phyloP scores from a whole-genome alignment of 2,888 invertebrate genomes.

The Drosophila sordidapex region DNA sequence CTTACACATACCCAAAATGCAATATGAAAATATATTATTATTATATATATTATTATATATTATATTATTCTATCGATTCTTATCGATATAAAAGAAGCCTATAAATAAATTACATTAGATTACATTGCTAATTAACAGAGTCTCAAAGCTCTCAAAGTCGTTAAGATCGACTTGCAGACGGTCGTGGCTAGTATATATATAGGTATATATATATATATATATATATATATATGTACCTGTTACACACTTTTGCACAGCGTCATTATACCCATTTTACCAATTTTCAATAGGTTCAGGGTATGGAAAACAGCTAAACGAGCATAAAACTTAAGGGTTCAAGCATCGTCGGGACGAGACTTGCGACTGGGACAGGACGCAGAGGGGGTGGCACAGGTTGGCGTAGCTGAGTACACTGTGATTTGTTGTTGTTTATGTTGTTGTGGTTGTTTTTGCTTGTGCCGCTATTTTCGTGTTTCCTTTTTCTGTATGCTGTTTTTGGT shows the following conservation, averaged over 20 bases:
- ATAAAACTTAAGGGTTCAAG: constrained; percentile 56
- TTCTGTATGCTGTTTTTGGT: not conserved
- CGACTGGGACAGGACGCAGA: not conserved
- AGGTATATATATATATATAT: no score
- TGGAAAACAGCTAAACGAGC: constrained; percentile 49
- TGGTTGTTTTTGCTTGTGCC: constrained; percentile 24
- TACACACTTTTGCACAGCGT: not conserved
- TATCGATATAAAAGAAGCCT: not conserved
- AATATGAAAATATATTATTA: not conserved
- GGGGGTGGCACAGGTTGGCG: constrained; percentile 33
- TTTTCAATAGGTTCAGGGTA: not conserved
- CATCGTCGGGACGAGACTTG: constrained; percentile 6
- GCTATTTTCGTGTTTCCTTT: not conserved
- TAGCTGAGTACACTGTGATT: constrained; percentile 49
- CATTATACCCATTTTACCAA: not conserved
- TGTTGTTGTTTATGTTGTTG: constrained; percentile 26
- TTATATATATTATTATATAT: no score
- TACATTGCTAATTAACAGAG: not conserved
- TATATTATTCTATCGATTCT: not conserved
- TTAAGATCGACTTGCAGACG: not conserved
- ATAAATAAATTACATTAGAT: not conserved
- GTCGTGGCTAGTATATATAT: not conserved
- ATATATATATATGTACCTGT: not conserved
- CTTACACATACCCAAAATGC: not conserved
- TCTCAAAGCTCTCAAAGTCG: not conserved